Evolutionary conservation across 1,140 invertebrate species (phyloP).

Genomic region (Drosophila elegans): DNA sequence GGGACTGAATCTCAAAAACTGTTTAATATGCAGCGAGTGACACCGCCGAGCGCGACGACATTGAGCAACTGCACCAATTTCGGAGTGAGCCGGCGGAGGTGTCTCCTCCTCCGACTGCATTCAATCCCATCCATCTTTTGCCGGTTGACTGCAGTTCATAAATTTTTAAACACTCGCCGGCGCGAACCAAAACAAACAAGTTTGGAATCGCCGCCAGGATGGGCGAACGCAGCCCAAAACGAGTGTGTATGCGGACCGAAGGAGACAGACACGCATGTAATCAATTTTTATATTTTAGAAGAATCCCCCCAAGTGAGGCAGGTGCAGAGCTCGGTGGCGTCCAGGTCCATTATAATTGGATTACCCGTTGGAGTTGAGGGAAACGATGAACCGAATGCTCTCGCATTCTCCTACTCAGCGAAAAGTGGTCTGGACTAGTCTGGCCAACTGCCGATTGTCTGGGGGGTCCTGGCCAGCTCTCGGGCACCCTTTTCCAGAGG

Average conservation of each 20-base stretch:
- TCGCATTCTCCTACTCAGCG: conserved; percentile 43
- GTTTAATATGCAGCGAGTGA: conserved; percentile 79
- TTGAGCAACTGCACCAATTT: conserved; percentile 74
- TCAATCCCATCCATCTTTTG: conserved; percentile 59
- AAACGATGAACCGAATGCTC: conserved; percentile 56
- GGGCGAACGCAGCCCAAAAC: conserved; percentile 22
- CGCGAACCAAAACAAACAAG: conserved; percentile 66
- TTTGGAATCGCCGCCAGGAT: conserved; percentile 5
- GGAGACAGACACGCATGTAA: conserved; percentile 69
- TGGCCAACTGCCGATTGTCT: conserved; percentile 14
- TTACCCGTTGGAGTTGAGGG: conserved; percentile 85
- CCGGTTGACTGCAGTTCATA: conserved; percentile 75
- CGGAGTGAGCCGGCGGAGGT: conserved; percentile 26
- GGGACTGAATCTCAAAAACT: conserved; percentile 37
- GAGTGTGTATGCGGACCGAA: conserved; percentile 16
- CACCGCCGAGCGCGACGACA: conserved; percentile 65
- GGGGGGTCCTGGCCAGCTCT: conserved; percentile 20
- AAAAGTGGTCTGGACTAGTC: conserved; percentile 44
- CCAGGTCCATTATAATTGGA: conserved; percentile 74
- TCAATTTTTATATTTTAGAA: conserved; percentile 79
- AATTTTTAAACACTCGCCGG: conserved; percentile 70
- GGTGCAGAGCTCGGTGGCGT: conserved; percentile 48
- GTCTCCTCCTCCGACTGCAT: conserved; percentile 23
- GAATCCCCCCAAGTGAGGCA: conserved; percentile 61
- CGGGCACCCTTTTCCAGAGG: conserved; percentile 10